Base-by-base conservation (phyloP, 2,888 invertebrate genomes). In the Pristionchus exspectatus region DNA sequence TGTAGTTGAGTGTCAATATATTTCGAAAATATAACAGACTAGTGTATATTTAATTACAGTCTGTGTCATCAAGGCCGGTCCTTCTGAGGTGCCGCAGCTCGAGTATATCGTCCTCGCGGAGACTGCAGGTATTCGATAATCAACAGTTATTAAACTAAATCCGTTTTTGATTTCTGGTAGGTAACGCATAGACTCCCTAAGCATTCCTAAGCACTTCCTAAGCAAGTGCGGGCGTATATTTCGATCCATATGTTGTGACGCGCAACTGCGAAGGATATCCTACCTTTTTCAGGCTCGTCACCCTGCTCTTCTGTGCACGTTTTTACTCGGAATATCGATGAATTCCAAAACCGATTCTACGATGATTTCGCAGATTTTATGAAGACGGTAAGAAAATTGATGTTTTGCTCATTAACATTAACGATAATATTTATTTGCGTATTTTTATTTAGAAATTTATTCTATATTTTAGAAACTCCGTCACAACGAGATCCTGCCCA, bases 331-430 rank as follows among this genome's bases (percentile, higher is more conserved):
- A 92, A 93, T 89, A 92, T 92, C 9, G 93, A 93, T 50, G 93
- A 94, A 87, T 94, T 94, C 90, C 92, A 94, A 56, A 85, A 91
- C 9, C 89, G 93, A 16, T 92, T 93, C 89, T 93, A 93, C 89
- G 94, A 94, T 89, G 93, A 93, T 90, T 91, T 94, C 50, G 92
- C 93, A 2, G 93, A 94, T 5, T 94, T 93, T 90, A 93, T 94
- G 93, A 92, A 93, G 90, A 91, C 89, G 38, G 91, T 91, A 90
- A 72, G 83, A 33, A 18, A 9, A 24, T 85, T n/a, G 33, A n/a
- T n/a, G n/a, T n/a, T n/a, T n/a, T n/a, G n/a, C n/a, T n/a, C n/a
- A n/a, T n/a, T n/a, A n/a, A n/a, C n/a, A n/a, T n/a, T n/a, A n/a
- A n/a, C n/a, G n/a, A n/a, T n/a, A n/a, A n/a, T n/a, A n/a, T n/a